phyloP scores from a whole-genome alignment of 2,888 invertebrate species.

The Amphipoea lucens region DNA sequence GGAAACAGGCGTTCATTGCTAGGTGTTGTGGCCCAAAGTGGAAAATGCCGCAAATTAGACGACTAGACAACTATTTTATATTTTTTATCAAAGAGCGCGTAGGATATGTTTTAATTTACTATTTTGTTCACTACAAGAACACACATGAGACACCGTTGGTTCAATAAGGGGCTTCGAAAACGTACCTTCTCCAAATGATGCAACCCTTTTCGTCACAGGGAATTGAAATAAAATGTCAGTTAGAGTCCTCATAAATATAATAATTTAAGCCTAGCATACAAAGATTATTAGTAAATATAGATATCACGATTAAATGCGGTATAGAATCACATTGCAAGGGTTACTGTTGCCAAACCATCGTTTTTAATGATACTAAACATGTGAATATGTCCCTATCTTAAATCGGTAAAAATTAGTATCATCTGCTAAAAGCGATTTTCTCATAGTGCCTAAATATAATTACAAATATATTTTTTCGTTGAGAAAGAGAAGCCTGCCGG shows the following conservation, averaged over 20 bases:
- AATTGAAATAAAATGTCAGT: constrained; percentile 39
- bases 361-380: no score
- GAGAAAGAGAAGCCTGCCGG: neutral
- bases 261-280: constrained; percentile 65
- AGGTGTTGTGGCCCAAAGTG: neutral
- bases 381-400: no score
- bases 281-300: constrained; percentile 44
- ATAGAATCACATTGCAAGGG: constrained; percentile 9
- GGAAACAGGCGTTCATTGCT: neutral
- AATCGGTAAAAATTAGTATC: neutral
- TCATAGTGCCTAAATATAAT: neutral
- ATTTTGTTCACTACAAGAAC: no score
- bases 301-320: constrained; percentile 56
- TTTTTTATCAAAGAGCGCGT: neutral
- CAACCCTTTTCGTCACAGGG: neutral
- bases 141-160: no score
- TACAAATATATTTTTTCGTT: no score
- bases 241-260: constrained; percentile 56
- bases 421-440: neutral
- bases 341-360: neutral
- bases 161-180: neutral
- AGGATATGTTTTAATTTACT: no score
- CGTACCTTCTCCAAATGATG: neutral
- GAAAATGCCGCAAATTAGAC: neutral
- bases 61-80: neutral